Evolutionary conservation across 2,113 vertebrate genomes (phyloP).

Genomic region (Crypturellus undulatus): DNA sequence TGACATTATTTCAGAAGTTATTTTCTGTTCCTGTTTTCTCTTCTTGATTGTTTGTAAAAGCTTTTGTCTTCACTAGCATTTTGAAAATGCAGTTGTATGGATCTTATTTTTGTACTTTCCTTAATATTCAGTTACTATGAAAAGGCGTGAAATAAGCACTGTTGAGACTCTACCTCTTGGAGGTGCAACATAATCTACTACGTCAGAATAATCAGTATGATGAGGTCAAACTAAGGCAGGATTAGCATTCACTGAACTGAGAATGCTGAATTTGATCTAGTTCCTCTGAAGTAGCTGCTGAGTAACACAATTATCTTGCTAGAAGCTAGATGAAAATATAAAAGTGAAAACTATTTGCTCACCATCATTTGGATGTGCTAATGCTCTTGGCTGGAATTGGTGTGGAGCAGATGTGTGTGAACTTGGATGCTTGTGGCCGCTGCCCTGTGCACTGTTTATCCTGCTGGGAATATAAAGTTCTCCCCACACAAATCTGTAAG

Average conservation of each 20-base stretch:
- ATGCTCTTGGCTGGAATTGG: neutral
- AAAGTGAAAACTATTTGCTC: neutral
- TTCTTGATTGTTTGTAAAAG: neutral
- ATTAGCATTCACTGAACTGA: too few relatives aligned
- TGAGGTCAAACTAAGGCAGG: too few relatives aligned
- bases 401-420: neutral
- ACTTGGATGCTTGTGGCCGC: too few relatives aligned
- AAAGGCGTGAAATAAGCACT: too few relatives aligned
- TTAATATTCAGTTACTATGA: neutral
- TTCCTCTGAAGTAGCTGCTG: too few relatives aligned
- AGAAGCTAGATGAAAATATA: neutral
- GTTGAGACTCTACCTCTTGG: too few relatives aligned
- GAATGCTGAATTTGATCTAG: too few relatives aligned
- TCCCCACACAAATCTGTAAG: neutral
- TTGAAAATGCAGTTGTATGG: neutral
- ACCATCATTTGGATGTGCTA: neutral
- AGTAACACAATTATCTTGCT: too few relatives aligned
- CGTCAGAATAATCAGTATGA: too few relatives aligned
- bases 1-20: neutral
- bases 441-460: neutral
- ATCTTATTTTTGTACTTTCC: neutral
- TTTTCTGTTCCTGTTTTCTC: neutral
- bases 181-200: too few relatives aligned
- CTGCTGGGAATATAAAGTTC: neutral
- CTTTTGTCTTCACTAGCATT: neutral